Conservation (phyloP, 1,140 invertebrate genomes). For the Cotesia chilonis region DNA sequence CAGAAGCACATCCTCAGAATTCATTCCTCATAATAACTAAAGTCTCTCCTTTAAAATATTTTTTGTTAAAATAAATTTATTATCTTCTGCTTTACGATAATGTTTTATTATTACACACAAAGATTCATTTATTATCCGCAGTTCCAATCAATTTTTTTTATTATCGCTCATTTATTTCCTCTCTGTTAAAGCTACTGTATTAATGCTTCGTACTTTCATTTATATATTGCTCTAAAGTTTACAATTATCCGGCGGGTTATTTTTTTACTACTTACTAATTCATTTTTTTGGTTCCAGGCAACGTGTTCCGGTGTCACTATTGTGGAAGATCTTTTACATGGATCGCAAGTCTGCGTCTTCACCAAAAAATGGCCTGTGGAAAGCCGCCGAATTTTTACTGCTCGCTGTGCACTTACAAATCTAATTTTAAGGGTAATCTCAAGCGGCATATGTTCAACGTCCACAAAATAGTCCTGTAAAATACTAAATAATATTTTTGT, state of each 20-base stretch:
- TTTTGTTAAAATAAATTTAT: too few species aligned
- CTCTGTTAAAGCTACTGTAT: too few species aligned
- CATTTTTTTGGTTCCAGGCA: conserved; percentile 54
- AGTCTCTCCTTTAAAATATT: too few species aligned
- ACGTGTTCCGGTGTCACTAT: conserved; percentile 42
- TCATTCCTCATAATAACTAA: conserved; percentile 34
- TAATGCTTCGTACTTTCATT: too few species aligned
- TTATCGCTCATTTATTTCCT: too few species aligned
- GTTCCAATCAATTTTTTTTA: too few species aligned
- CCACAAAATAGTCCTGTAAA: conserved; percentile 44
- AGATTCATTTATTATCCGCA: too few species aligned
- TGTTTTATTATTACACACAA: too few species aligned
- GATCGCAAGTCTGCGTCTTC: conserved; percentile 61
- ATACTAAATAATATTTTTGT: neutral
- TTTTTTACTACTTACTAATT: neutral
- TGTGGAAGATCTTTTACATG: conserved; percentile 62
- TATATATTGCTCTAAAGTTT: too few species aligned
- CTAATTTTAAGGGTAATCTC: conserved; percentile 68
- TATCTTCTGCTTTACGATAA: too few species aligned
- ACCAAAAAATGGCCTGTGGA: conserved; percentile 65
- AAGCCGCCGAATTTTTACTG: conserved; percentile 59
- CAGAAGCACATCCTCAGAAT: conserved; percentile 58
- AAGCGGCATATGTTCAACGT: conserved; percentile 64
- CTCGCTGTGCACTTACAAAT: conserved; percentile 63
- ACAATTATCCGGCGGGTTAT: too few species aligned